Percentiles rank a stretch among this genome's conserved stretches.
phyloP scores from a whole-genome alignment of 1,140 invertebrate species.

The Aporrectodea caliginosa region DNA sequence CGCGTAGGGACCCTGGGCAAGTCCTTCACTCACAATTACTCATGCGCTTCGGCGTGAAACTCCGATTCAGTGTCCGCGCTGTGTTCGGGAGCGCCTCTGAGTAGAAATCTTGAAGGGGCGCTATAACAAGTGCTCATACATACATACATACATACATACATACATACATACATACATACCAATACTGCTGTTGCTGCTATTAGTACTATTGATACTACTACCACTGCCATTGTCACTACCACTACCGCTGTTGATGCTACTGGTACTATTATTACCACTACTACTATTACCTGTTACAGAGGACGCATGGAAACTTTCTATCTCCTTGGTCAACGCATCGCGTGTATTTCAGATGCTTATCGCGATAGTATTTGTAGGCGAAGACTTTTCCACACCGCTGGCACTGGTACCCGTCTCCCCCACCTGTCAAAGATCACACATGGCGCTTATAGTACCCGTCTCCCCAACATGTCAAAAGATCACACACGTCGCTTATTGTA shows the following conservation, averaged over 20 bases:
- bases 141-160: too few species aligned
- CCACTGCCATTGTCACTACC: neutral
- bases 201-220: neutral
- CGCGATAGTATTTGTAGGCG: constrained; percentile 60
- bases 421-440: constrained; percentile 39
- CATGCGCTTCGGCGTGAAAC: too few species aligned
- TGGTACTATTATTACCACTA: neutral
- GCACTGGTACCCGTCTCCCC: constrained; percentile 37
- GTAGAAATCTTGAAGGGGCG: too few species aligned
- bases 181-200: neutral
- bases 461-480: too few species aligned
- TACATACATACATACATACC: too few species aligned
- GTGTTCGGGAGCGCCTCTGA: too few species aligned
- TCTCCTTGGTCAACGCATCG: constrained; percentile 60
- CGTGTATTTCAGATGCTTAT: constrained; percentile 61
- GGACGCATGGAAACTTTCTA: constrained; percentile 58
- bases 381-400: constrained; percentile 59
- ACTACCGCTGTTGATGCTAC: neutral
- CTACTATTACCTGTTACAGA: constrained; percentile 52
- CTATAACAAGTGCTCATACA: too few species aligned
- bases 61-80: too few species aligned
- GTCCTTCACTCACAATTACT: too few species aligned
- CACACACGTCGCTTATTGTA: constrained; percentile 24
- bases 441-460: too few species aligned
- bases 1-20: too few species aligned